Conservation (phyloP, 2,113 vertebrate genomes). For the Protomyctophum bolini region DNA sequence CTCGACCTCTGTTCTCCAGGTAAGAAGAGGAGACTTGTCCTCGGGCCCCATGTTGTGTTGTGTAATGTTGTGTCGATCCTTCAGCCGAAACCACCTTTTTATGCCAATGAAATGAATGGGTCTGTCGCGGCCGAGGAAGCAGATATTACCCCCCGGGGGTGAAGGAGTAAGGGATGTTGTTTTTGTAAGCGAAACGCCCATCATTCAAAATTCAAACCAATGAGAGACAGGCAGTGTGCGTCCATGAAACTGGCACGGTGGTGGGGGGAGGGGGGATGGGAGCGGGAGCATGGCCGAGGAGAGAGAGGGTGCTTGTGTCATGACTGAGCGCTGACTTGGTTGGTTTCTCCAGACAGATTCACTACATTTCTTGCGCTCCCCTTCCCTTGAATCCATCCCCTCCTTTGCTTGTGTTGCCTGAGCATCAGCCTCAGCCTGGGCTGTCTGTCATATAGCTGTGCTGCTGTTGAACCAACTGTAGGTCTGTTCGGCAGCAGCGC, state of each 20-base stretch:
- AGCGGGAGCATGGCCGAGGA: conserved; percentile 54
- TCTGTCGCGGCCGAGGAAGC: conserved; percentile 34
- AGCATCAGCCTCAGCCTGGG: too few species aligned
- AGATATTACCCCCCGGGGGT: conserved; percentile 37
- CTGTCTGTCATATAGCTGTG: too few species aligned
- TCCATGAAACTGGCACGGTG: conserved; percentile 56
- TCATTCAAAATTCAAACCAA: conserved; percentile 75
- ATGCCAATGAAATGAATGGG: not conserved
- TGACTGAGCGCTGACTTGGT: conserved; percentile 31
- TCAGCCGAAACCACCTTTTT: too few species aligned
- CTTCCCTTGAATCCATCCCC: not conserved
- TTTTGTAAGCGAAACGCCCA: conserved; percentile 77
- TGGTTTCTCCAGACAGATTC: conserved; percentile 28
- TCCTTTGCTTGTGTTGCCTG: too few species aligned
- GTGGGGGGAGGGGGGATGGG: conserved; percentile 49
- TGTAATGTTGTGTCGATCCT: too few species aligned
- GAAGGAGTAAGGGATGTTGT: conserved; percentile 59
- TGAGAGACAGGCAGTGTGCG: conserved; percentile 44
- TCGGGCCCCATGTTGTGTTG: too few species aligned
- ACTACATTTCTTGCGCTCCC: conserved; percentile 27
- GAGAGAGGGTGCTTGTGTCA: too few species aligned
- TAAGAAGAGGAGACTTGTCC: too few species aligned
- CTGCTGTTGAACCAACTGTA: too few species aligned
- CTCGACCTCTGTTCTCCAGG: too few species aligned
- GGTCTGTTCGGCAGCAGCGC: too few species aligned